Evolutionary conservation across 2,113 vertebrate genomes (phyloP), one percentile per base, ranked within the genome.

Genomic region (Stigmatopora nigra): DNA sequence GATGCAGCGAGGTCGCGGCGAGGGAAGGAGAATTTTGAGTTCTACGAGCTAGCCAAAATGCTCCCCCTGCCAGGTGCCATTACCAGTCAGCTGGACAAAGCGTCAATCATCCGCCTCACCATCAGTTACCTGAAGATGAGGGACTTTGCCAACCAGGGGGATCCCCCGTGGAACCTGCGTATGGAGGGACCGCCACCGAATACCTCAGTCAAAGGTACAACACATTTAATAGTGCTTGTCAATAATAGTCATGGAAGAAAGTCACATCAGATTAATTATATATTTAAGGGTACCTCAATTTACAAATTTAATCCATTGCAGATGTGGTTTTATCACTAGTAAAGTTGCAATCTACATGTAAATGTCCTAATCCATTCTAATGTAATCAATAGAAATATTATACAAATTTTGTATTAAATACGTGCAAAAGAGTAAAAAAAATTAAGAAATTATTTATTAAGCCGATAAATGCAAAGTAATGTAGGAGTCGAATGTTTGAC

Each of bases 51-150:
- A 91, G 97, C 97, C 85, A 99, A 99, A 87, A 91, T 99, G 89
- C 93, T 99, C 87, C 97, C 97, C 0, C 93, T 99, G 71, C 97
- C 97, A 71, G 97, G 94, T 61, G 97, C 97, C 89, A 99, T 99
- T 90, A 99, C 97, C 75, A 97, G 94, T 78, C 97, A 99, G 84
- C 93, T 99, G 78, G 97, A 99, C 91, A 99, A 99, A 86, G 97
- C 97, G 15, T 99, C 97, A 86, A 98, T 99, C 88, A 98, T 99
- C 79, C 92, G 97, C 71, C 94, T 99, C 80, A 98, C 96, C 88
- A 99, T 99, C 91, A 99, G 97, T 89, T 99, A 99, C 88, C 92
- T 99, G 89, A 98, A 98, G 91, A 99, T 98, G 97, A 93, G 97
- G 80, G 97, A 98, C 92, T 99, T 99, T 76, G 94, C 96, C 90